phyloP scores from a whole-genome alignment of 2,797 vertebrate genomes.

The Peromyscus melanophrys region DNA sequence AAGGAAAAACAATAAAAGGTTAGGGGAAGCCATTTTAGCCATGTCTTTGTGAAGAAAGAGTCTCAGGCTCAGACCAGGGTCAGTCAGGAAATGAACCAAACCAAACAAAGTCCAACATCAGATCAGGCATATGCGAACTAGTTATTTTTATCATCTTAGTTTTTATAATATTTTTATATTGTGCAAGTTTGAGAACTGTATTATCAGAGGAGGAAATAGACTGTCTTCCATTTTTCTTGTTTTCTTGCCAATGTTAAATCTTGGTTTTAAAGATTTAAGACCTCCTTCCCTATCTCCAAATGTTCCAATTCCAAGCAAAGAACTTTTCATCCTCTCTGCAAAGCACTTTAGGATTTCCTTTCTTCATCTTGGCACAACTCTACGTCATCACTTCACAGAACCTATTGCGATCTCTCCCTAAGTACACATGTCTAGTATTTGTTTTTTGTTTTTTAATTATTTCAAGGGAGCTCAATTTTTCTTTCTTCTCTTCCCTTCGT shows the following conservation, averaged over 20 bases:
- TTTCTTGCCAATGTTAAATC: neutral
- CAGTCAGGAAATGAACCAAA: neutral
- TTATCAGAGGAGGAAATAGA: neutral
- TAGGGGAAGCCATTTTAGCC: neutral
- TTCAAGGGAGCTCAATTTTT: neutral
- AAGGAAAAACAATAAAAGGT: neutral
- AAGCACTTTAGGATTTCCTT: neutral
- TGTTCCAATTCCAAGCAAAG: slow-evolving; percentile 1
- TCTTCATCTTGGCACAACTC: neutral
- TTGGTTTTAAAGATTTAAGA: slow-evolving; percentile 18
- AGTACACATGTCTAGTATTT: neutral
- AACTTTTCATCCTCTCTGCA: neutral
- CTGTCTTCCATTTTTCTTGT: neutral
- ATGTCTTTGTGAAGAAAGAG: neutral
- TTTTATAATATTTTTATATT: neutral
- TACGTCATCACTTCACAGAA: neutral
- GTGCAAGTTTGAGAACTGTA: neutral
- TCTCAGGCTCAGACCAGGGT: neutral
- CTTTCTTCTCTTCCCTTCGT: neutral
- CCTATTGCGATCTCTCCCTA: neutral
- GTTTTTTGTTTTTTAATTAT: no score
- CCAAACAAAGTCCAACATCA: neutral
- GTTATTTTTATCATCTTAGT: neutral
- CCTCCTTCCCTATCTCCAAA: neutral
- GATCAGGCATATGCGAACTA: neutral